Evolutionary conservation across 2,888 invertebrate genomes (phyloP).

Genomic region (Drosophila parthenogenetica): DNA sequence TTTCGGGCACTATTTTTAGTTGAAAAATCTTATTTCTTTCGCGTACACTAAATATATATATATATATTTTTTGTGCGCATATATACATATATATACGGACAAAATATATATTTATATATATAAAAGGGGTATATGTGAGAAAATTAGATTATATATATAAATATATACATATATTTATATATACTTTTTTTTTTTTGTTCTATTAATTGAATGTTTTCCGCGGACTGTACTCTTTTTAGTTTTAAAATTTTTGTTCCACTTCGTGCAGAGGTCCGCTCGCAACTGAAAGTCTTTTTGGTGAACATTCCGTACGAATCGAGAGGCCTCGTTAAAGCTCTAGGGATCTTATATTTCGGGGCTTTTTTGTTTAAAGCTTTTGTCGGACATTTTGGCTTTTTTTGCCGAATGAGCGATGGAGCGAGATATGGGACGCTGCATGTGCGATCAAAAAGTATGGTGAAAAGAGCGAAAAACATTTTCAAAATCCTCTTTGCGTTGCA

Average conservation of each 20-base stretch:
- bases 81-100: constrained; percentile 50
- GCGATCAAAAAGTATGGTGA: constrained; percentile 55
- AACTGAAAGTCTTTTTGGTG: constrained; percentile 84
- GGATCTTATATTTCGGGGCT: constrained; percentile 67
- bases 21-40: constrained; percentile 70
- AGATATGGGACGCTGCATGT: constrained; percentile 37
- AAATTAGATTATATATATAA: constrained; percentile 70
- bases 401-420: constrained; percentile 49
- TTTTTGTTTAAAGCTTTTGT: constrained; percentile 44
- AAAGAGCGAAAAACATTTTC: constrained; percentile 40
- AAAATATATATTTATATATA: constrained; percentile 59
- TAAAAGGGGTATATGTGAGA: constrained; percentile 59
- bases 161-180: constrained; percentile 57
- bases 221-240: constrained; percentile 83
- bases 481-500: constrained; percentile 55
- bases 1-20: constrained; percentile 71
- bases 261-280: constrained; percentile 86
- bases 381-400: constrained; percentile 26
- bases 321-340: constrained; percentile 71
- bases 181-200: constrained; percentile 59
- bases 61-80: constrained; percentile 66
- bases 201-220: constrained; percentile 84
- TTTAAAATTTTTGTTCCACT: constrained; percentile 84
- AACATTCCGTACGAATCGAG: constrained; percentile 56
- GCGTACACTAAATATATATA: constrained; percentile 62